These are phyloP conservation scores for Thamnophis sirtalis DNA, from an alignment of 2,113 vertebrate species.

Conservation along the genomic window DNA sequence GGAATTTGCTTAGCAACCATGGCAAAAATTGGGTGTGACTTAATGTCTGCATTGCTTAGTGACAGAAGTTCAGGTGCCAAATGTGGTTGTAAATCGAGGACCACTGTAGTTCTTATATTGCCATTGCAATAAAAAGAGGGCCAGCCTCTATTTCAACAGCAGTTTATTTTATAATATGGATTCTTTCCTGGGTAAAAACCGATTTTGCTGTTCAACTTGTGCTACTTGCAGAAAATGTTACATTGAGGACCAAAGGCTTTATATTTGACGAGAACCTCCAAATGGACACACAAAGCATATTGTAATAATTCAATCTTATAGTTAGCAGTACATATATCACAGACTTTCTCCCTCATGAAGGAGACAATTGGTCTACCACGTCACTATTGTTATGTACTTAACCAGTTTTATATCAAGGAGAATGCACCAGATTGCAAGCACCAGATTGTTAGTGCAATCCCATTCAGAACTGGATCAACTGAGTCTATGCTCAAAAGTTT, in stretches of 20 bases:
- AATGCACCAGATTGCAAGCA: background rate
- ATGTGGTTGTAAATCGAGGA: background rate
- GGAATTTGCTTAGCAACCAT: background rate
- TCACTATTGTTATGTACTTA: background rate
- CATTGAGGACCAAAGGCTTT: background rate
- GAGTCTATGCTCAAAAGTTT: background rate
- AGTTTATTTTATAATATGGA: background rate
- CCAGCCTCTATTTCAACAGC: background rate
- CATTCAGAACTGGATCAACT: background rate
- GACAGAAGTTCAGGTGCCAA: background rate
- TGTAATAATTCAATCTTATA: background rate
- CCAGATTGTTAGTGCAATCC: background rate
- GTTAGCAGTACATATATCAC: background rate
- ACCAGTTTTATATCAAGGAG: background rate
- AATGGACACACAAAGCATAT: background rate
- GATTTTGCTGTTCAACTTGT: background rate
- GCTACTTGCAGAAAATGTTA: background rate
- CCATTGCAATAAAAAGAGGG: background rate
- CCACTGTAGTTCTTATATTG: background rate
- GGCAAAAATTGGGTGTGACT: background rate
- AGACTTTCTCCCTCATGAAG: background rate
- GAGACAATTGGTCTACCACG: background rate
- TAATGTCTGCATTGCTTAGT: background rate
- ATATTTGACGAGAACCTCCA: background rate
- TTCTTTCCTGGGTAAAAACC: background rate